A percentile compares a stretch with the other conserved stretches of the same genome.
These are phyloP conservation scores for Tonatia bakeri DNA, from an alignment of 2,113 vertebrate genomes.

Conservation along the genomic window DNA sequence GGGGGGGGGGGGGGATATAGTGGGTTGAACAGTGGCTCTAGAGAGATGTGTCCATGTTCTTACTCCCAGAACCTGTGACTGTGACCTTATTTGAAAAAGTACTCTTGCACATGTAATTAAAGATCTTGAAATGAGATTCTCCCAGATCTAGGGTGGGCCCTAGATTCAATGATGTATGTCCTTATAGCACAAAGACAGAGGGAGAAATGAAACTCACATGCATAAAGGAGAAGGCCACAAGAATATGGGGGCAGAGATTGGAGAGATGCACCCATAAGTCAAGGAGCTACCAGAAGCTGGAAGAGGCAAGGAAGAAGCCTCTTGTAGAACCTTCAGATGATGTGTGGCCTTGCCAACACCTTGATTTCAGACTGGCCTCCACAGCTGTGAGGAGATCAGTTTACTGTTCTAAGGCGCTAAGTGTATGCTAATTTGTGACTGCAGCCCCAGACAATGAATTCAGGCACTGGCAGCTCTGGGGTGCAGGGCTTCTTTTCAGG, in stretches of 20 bases:
- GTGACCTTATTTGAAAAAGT: background rate
- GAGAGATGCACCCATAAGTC: background rate
- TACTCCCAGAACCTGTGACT: background rate
- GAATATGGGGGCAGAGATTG: background rate
- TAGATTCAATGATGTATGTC: accelerated
- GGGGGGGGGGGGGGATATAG: accelerated
- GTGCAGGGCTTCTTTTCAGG: background rate
- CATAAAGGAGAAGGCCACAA: background rate
- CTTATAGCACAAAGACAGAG: background rate
- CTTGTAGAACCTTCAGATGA: accelerated
- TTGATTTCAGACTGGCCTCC: background rate
- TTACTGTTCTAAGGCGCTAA: background rate
- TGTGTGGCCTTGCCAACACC: accelerated
- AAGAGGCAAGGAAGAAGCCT: background rate
- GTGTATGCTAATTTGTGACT: background rate
- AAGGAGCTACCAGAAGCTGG: background rate
- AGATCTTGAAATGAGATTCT: background rate
- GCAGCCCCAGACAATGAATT: background rate
- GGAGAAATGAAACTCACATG: background rate
- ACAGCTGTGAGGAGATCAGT: background rate
- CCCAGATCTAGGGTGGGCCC: background rate
- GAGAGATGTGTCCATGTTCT: background rate
- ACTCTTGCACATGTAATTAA: background rate
- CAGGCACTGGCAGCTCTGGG: no score
- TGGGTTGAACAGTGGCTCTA: background rate